These are phyloP conservation scores for Tachuris rubrigastra DNA, from an alignment of 2,113 vertebrate genomes.

Conservation along the genomic window DNA sequence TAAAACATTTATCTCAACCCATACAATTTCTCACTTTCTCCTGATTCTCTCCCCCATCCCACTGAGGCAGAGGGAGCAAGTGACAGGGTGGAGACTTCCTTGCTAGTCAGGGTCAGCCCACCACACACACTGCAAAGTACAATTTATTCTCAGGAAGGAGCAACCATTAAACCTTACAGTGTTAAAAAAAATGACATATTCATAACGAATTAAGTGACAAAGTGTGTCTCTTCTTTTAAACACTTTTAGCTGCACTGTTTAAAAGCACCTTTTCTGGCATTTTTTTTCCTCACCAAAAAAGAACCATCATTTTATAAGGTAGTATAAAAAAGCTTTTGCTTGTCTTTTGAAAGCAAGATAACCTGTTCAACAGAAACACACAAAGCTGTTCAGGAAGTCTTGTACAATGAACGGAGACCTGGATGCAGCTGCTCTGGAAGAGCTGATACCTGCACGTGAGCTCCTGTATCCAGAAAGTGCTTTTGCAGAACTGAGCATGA, in stretches of 20 bases:
- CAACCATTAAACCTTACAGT: not conserved
- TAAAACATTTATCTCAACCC: not conserved
- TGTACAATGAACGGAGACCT: not conserved
- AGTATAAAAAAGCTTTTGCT: not conserved
- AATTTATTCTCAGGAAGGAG: not conserved
- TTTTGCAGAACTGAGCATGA: not conserved
- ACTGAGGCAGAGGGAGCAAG: not conserved
- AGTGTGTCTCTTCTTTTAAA: not conserved
- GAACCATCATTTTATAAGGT: not conserved
- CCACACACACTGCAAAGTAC: not conserved
- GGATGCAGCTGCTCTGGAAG: not conserved
- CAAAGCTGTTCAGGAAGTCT: not conserved
- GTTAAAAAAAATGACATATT: not conserved
- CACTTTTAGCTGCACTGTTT: not conserved
- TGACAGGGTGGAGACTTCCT: fast-evolving
- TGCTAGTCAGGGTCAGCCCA: not conserved
- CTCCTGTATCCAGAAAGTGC: not conserved
- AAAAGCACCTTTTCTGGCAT: not conserved
- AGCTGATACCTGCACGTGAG: not conserved
- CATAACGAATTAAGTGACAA: not conserved
- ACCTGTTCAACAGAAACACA: not conserved
- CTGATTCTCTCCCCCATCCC: not conserved
- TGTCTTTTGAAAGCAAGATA: not conserved
- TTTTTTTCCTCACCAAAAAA: not conserved
- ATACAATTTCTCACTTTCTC: not conserved